phyloP scores from a whole-genome alignment of 2,888 invertebrate genomes.

The Trichogramma evanescens region DNA sequence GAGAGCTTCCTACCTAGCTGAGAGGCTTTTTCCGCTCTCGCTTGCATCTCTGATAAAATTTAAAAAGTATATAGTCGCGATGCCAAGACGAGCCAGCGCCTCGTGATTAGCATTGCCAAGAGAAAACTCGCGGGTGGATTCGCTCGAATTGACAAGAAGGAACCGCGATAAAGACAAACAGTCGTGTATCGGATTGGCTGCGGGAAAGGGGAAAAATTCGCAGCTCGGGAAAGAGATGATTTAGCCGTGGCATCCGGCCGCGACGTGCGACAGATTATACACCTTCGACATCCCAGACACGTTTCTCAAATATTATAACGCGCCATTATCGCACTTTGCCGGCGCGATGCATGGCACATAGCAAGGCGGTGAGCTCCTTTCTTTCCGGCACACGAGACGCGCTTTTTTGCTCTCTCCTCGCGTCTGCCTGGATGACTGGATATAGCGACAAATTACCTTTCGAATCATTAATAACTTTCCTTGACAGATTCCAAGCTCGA shows the following conservation, averaged over 20 bases:
- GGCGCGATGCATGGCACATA: slow-evolving; percentile 27
- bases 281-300: no score
- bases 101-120: slow-evolving; percentile 19
- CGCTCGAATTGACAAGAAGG: slow-evolving; percentile 5
- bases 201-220: slow-evolving; percentile 7
- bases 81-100: background rate
- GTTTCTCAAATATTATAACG: no score
- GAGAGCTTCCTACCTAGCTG: no score
- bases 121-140: slow-evolving; percentile 9
- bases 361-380: no score
- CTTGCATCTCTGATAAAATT: background rate
- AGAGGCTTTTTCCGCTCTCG: background rate
- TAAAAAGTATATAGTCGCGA: background rate
- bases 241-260: no score
- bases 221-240: background rate
- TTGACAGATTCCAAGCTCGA: slow-evolving; percentile 47
- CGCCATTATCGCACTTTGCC: no score
- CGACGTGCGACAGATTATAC: no score
- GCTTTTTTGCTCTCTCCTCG: no score
- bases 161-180: slow-evolving; percentile 15
- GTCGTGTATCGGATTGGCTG: background rate
- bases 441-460: no score
- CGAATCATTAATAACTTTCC: slow-evolving; percentile 48
- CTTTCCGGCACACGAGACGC: no score
- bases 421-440: no score